Evolutionary conservation across 2,888 invertebrate species (phyloP).

Genomic region (Archaeoteleia sp.): DNA sequence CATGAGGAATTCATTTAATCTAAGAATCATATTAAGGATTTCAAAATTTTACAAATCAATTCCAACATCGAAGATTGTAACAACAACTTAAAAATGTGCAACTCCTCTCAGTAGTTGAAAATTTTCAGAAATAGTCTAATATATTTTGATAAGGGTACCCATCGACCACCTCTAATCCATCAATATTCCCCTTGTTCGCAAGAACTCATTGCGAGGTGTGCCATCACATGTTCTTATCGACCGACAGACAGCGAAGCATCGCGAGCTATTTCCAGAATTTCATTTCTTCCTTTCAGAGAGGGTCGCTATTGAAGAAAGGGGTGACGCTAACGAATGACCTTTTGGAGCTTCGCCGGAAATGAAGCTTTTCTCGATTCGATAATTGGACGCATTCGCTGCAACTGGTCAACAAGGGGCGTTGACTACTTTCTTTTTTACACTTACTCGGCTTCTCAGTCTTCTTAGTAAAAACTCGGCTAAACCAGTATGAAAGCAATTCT

Average conservation of each 20-base stretch:
- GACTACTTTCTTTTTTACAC: slow-evolving; percentile 8
- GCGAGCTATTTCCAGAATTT: slow-evolving; percentile 43
- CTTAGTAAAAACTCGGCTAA: too few relatives aligned
- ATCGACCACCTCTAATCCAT: slow-evolving; percentile 16
- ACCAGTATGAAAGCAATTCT: too few relatives aligned
- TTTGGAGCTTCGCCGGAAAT: slow-evolving; percentile 34
- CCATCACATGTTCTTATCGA: slow-evolving; percentile 45
- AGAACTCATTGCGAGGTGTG: slow-evolving; percentile 38
- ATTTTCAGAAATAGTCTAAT: too few relatives aligned
- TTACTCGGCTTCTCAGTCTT: slow-evolving; percentile 10
- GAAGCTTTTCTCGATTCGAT: slow-evolving; percentile 36
- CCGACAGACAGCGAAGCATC: slow-evolving; percentile 33
- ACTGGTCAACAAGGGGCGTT: slow-evolving; percentile 28
- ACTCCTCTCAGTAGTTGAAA: too few relatives aligned
- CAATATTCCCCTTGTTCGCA: slow-evolving; percentile 34
- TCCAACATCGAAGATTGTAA: too few relatives aligned
- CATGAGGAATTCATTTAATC: too few relatives aligned
- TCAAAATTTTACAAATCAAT: too few relatives aligned
- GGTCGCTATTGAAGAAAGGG: slow-evolving; percentile 22
- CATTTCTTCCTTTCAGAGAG: slow-evolving; percentile 37
- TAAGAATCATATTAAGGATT: too few relatives aligned
- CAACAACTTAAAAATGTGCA: too few relatives aligned
- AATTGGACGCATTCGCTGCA: slow-evolving; percentile 32
- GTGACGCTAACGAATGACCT: slow-evolving; percentile 43
- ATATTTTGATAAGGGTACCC: not conserved